Percentiles rank a stretch among this genome's conserved stretches.
phyloP scores from a whole-genome alignment of 1,140 invertebrate species.

The Diorhabda elongata region DNA sequence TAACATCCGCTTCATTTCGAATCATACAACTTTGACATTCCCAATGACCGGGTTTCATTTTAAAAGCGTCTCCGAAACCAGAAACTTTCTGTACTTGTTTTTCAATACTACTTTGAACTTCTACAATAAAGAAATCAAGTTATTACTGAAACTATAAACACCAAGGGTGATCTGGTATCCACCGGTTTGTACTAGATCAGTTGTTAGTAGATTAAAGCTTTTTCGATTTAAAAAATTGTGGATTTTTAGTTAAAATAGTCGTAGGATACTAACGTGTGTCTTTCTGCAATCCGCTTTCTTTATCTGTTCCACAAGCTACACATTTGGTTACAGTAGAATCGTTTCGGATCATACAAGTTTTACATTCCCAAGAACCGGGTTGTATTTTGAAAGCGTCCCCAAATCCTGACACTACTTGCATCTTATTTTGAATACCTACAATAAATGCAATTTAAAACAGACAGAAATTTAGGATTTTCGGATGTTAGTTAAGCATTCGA shows the following conservation, averaged over 20 bases:
- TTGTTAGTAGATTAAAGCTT: no score
- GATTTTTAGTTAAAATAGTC: no score
- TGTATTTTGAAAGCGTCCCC: conserved; percentile 63
- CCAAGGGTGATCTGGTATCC: no score
- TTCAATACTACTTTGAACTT: no score
- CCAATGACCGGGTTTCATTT: conserved; percentile 65
- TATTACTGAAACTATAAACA: no score
- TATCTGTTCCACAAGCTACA: neutral
- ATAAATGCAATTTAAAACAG: no score
- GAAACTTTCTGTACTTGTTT: no score
- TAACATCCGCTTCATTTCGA: conserved; percentile 49
- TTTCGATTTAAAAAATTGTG: no score
- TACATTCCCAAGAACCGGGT: conserved; percentile 66
- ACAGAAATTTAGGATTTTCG: no score
- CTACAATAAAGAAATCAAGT: no score
- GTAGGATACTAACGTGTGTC: neutral
- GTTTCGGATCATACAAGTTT: conserved; percentile 61
- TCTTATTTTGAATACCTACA: neutral
- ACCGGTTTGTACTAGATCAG: no score
- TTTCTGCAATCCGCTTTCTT: neutral
- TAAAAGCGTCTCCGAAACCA: conserved; percentile 57
- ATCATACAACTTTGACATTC: conserved; percentile 63
- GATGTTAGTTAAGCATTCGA: no score
- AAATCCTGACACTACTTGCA: conserved; percentile 38
- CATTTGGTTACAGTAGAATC: conserved; percentile 30